Evolutionary conservation across 2,888 invertebrate genomes (phyloP).

Genomic region (Ornithoptera priamus): DNA sequence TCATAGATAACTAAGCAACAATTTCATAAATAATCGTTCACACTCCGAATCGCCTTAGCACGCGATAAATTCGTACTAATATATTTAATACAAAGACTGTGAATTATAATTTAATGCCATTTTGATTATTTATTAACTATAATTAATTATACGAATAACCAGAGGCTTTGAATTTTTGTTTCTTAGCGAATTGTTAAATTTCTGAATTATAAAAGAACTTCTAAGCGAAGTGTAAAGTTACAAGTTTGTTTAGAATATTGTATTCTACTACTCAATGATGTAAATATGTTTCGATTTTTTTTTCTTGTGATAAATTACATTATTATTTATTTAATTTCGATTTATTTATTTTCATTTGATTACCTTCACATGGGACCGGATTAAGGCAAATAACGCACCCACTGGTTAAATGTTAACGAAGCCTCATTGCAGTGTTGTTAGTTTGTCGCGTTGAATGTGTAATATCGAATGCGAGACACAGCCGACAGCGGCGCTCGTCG

Average conservation of each 20-base stretch:
- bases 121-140: constrained; percentile 51
- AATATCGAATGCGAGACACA: constrained; percentile 38
- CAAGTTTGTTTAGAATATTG: constrained; percentile 55
- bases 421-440: constrained; percentile 33
- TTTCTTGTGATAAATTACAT: constrained; percentile 63
- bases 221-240: constrained; percentile 43
- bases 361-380: constrained; percentile 34
- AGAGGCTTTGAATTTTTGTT: constrained; percentile 47
- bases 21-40: neutral
- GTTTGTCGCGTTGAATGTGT: constrained; percentile 27
- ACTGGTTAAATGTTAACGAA: constrained; percentile 36
- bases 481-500: constrained; percentile 39
- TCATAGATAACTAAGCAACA: neutral
- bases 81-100: constrained; percentile 70
- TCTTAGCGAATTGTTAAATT: constrained; percentile 38
- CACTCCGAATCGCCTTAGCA: constrained; percentile 6
- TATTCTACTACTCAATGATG: constrained; percentile 63
- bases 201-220: constrained; percentile 40
- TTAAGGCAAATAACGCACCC: constrained; percentile 75
- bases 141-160: constrained; percentile 48
- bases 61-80: constrained; percentile 45
- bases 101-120: constrained; percentile 69
- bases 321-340: constrained; percentile 73
- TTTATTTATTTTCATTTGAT: constrained; percentile 53
- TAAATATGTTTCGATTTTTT: constrained; percentile 71